Evolutionary conservation across 2,888 invertebrate genomes (phyloP), one percentile per base, ranked within the genome.

Genomic region (Thymelicus acteon): DNA sequence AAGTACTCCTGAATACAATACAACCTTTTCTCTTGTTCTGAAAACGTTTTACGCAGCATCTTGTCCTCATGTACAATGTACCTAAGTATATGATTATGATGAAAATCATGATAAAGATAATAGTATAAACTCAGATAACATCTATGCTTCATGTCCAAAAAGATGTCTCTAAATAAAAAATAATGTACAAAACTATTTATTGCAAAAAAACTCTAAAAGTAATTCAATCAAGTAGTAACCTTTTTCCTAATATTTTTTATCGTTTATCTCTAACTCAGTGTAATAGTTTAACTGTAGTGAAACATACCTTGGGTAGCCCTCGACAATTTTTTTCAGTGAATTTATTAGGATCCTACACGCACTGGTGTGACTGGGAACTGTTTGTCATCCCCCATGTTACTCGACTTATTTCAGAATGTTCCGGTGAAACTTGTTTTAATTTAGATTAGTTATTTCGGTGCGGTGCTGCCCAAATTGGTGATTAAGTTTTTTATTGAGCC

Each of bases 301-400:
- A 37, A 58, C 69, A 47, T 39, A 19, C 69, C 58, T 63, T 24
- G 48, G 57, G 57, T 37, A 60, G 70, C 63, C 49, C 63, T 60
- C 70, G 64, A 64, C 64, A 70, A 52, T 64, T 70, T 70, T 84
- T 79, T 79, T 75, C 75, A 75, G 74, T 60, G 74, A 86, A 88
- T 90, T 92, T 92, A 92, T 91, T 78, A 86, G 77, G 67, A 77
- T 64, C 75, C 75, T 79, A 84, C 92, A 92, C 91, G 92, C 92
- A 89, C 82, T 76, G 78, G 91, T 92, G 91, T 92, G 91, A 87
- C 86, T 82, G 65, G 72, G 40, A 77, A 77, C 86, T 76, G 85
- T 90, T 89, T 88, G 82, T 90, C 89, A 90, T 82, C 52, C 64
- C 37, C 49, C 54, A 65, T 57, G 64, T 63, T 61, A 48, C 48